phyloP scores from a whole-genome alignment of 2,113 vertebrate species.

The Solea solea region DNA sequence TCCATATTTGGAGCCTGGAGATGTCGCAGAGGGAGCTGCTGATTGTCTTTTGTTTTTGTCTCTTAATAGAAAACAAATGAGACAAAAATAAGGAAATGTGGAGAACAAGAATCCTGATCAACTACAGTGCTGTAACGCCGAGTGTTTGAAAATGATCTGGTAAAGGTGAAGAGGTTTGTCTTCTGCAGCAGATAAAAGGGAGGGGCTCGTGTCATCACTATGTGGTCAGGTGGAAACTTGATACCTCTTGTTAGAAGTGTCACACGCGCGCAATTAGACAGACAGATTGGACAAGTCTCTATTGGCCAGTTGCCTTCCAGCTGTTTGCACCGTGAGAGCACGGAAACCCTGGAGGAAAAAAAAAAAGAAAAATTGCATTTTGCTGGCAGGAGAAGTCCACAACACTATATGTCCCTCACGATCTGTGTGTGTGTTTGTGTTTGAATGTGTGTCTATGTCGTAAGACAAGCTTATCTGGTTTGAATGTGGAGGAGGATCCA shows the following conservation, averaged over 20 bases:
- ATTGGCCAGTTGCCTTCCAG: conserved; percentile 20
- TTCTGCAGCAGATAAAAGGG: conserved; percentile 7
- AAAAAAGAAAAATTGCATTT: neutral
- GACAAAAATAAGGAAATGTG: neutral
- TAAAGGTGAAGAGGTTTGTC: conserved; percentile 29
- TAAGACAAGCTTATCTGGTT: conserved; percentile 53
- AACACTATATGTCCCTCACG: conserved; percentile 23
- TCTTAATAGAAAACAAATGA: neutral
- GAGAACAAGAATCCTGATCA: neutral
- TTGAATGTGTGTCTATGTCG: neutral
- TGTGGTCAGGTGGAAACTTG: conserved; percentile 47
- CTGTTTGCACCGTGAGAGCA: neutral
- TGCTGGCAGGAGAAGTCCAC: neutral
- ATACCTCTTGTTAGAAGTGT: conserved; percentile 45
- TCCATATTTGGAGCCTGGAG: neutral
- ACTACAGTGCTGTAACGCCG: neutral
- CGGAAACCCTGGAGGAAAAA: neutral
- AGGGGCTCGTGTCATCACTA: conserved; percentile 35
- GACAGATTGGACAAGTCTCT: conserved; percentile 37
- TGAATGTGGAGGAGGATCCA: conserved; percentile 38
- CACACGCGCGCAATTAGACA: conserved; percentile 27
- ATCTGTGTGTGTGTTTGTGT: neutral
- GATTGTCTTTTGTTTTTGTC: too few relatives aligned
- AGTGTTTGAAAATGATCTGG: conserved; percentile 6
- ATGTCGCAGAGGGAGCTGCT: too few relatives aligned